Conservation (phyloP, 2,888 invertebrate genomes). For the Synanthedon myopaeformis region DNA sequence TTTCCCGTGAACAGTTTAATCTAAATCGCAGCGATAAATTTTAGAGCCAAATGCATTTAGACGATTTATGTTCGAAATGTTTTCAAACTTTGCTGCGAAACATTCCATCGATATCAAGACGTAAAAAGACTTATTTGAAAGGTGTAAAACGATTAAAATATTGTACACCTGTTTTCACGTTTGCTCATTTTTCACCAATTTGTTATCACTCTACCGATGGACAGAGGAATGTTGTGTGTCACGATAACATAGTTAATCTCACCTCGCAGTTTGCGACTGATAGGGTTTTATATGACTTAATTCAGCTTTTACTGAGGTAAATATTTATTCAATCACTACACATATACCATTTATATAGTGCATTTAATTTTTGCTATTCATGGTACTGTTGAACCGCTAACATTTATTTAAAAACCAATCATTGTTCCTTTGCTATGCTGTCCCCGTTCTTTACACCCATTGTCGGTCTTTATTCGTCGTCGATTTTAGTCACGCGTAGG, state of each 20-base stretch:
- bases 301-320: conserved; percentile 9
- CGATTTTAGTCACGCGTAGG: conserved; percentile 55
- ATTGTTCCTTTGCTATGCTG: conserved; percentile 16
- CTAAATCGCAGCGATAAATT: conserved; percentile 41
- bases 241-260: conserved; percentile 26
- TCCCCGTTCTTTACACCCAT: conserved; percentile 33
- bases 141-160: too few relatives aligned
- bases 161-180: not conserved
- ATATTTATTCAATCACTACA: conserved; percentile 11
- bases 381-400: conserved; percentile 7
- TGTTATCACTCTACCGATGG: conserved; percentile 6
- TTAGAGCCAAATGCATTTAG: conserved; percentile 26
- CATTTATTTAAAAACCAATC: conserved; percentile 15
- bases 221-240: conserved; percentile 18
- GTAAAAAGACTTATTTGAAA: not conserved
- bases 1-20: conserved; percentile 24
- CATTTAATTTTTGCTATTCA: conserved; percentile 6
- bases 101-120: not conserved
- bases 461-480: conserved; percentile 29
- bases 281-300: conserved; percentile 14
- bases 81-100: not conserved
- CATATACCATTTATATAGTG: conserved; percentile 6
- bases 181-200: conserved; percentile 11
- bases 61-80: conserved; percentile 40
- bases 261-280: conserved; percentile 6